Conservation (phyloP, 2,113 vertebrate species). For the Tragelaphus scriptus region DNA sequence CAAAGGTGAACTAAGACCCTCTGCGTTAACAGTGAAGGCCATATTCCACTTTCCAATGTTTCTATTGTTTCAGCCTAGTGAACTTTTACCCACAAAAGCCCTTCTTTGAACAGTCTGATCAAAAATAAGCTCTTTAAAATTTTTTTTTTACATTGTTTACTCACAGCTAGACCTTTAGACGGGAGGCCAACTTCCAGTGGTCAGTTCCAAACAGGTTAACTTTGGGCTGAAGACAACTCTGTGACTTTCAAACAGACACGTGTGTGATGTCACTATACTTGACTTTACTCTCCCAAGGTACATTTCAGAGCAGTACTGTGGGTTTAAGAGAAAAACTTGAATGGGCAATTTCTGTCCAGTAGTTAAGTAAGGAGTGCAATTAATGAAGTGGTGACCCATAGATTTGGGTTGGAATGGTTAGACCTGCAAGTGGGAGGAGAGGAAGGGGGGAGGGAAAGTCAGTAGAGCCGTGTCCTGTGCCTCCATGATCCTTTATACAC, state of each 20-base stretch:
- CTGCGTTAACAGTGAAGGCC: not conserved
- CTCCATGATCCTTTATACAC: not conserved
- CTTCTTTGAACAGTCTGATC: slow-evolving; percentile 70
- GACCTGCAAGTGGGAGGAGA: not conserved
- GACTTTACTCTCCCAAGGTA: slow-evolving; percentile 23
- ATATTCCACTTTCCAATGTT: slow-evolving; percentile 31
- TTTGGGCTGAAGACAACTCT: slow-evolving; percentile 61
- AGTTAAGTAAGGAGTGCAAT: not conserved
- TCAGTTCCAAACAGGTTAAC: slow-evolving; percentile 71
- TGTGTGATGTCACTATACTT: not conserved
- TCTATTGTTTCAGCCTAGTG: slow-evolving; percentile 62
- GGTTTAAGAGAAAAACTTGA: not conserved
- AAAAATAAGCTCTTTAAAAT: slow-evolving; percentile 70
- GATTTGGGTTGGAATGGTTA: not conserved
- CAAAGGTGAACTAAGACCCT: not conserved
- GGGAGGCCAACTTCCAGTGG: slow-evolving; percentile 62
- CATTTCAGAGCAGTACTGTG: not conserved
- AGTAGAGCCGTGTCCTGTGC: not conserved
- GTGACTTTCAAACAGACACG: slow-evolving; percentile 65
- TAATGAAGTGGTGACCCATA: not conserved
- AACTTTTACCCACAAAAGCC: slow-evolving; percentile 75
- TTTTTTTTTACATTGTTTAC: slow-evolving; percentile 65
- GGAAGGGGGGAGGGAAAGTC: not conserved
- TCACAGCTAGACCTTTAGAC: slow-evolving; percentile 44
- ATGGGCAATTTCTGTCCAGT: not conserved